These are phyloP conservation scores for Tenebrio molitor DNA, from an alignment of 1,140 invertebrate species.

Conservation along the genomic window DNA sequence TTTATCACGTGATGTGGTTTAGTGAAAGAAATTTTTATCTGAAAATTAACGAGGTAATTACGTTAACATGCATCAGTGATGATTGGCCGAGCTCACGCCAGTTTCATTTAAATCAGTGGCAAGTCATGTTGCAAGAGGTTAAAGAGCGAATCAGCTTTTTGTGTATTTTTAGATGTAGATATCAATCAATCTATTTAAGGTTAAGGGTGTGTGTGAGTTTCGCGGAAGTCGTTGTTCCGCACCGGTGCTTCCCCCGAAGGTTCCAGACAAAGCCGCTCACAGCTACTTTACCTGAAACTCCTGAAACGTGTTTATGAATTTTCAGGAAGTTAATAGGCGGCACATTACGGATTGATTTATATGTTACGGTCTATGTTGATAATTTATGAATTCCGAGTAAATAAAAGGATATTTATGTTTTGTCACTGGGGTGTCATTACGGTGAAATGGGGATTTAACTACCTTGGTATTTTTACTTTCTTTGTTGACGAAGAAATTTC, in stretches of 20 bases:
- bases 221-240: conserved; percentile 48
- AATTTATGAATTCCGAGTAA: not conserved
- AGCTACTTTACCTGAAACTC: conserved; percentile 47
- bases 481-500: too few species aligned
- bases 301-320: conserved; percentile 38
- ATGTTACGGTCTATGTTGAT: not conserved
- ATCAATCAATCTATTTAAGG: conserved; percentile 51
- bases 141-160: conserved; percentile 8
- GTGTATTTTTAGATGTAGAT: conserved; percentile 48
- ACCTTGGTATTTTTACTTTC: too few species aligned
- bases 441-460: too few species aligned
- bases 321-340: conserved; percentile 10
- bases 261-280: conserved; percentile 31
- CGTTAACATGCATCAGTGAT: not conserved
- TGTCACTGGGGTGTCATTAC: too few species aligned
- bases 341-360: conserved; percentile 30
- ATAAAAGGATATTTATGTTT: too few species aligned
- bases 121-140: not conserved
- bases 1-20: not conserved
- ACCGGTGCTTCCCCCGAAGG: conserved; percentile 24
- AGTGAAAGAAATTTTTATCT: too few species aligned
- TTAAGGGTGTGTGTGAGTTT: conserved; percentile 40
- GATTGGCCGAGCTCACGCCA: not conserved
- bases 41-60: not conserved
- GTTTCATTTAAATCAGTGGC: not conserved